These are phyloP conservation scores for Xestia xanthographa DNA, from an alignment of 2,888 invertebrate species.

Conservation along the genomic window DNA sequence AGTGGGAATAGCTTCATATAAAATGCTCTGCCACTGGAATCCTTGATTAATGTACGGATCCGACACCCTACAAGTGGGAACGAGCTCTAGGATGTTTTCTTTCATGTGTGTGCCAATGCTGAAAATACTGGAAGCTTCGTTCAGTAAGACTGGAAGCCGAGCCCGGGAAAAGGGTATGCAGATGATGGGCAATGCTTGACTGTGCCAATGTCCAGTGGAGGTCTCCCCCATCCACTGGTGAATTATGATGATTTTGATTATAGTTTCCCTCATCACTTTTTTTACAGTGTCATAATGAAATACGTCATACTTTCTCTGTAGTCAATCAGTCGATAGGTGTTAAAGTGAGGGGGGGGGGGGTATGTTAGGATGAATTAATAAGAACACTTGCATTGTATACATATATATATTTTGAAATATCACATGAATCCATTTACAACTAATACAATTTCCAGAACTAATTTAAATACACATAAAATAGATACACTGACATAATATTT, in stretches of 20 bases:
- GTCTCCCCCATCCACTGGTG: not conserved
- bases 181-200: not conserved
- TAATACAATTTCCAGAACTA: constrained; percentile 52
- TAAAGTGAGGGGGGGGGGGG: not conserved
- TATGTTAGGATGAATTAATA: constrained; percentile 54
- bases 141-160: not conserved
- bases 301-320: not conserved
- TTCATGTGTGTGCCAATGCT: not conserved
- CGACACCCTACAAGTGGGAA: too few relatives aligned
- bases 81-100: not conserved
- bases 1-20: too few relatives aligned
- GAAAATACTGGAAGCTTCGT: too few relatives aligned
- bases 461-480: constrained; percentile 60
- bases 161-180: not conserved
- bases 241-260: not conserved
- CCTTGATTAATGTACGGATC: too few relatives aligned
- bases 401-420: constrained; percentile 69
- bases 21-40: too few relatives aligned
- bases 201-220: not conserved
- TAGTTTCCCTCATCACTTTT: not conserved
- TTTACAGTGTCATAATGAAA: not conserved
- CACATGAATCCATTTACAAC: constrained; percentile 67
- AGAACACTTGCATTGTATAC: constrained; percentile 73
- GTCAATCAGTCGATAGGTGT: not conserved
- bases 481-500: constrained; percentile 44